Evolutionary conservation across 2,113 vertebrate species (phyloP), one percentile per base, ranked within the genome.

Genomic region (Oryzias curvinotus): DNA sequence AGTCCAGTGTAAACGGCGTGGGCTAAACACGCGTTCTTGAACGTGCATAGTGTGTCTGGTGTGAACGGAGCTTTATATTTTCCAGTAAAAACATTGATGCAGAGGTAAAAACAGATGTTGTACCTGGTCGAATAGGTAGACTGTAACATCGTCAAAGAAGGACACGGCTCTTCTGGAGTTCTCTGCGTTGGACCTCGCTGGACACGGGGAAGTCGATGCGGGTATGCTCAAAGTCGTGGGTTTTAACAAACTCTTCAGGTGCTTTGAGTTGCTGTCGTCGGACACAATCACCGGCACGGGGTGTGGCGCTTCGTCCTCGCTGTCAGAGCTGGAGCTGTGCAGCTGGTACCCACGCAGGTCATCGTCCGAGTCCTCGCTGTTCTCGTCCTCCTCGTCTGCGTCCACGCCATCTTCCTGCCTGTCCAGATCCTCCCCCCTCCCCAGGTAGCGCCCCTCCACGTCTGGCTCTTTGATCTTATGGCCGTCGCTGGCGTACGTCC

Each of bases 121-220:
- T 92, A 98, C 97, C 95, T 98, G 97, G 85, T 99, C 97, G 87
- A 99, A 99, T 60, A 99, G 91, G 85, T 95, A 99, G 78, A 99
- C 95, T 0, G 97, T 99, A 87, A 98, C 97, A 69, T 98, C 96
- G 58, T 97, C 95, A 42, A 99, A 98, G 85, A 99, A 99, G 0
- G 93, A 95, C 53, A 99, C 96, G 0, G 93, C 92, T 94, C 80
- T 92, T 89, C 65, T 93, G 90, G 62, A 85, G 89, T 77, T 80
- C n/a, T 85, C 80, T 2, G 83, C 62, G 0, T 63, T 74, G 52
- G 5, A 69, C n/a, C 62, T 80, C 0, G 16, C 44, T 3, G 71
- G 44, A 0, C 80, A 19, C 4, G 12, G 49, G 1, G 87, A 77
- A 0, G 88, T 64, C 1, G 75, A 59, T 3, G 71, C 8, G 1